These are phyloP conservation scores for Lamellibrachia columna DNA, from an alignment of 2,888 invertebrate genomes.

Conservation along the genomic window DNA sequence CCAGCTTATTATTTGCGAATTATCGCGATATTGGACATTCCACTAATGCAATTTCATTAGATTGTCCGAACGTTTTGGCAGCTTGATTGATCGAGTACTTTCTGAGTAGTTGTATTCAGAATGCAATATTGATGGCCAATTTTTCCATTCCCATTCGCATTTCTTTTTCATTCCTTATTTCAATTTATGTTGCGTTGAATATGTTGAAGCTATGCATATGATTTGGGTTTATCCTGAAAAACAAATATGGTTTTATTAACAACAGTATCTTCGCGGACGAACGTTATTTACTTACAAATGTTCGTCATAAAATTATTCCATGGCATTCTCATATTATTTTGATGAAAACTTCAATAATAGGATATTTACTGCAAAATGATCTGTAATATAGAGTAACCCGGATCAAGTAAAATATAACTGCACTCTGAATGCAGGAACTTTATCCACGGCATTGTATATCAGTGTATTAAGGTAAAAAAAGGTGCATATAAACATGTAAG, in stretches of 20 bases:
- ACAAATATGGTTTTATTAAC: background rate
- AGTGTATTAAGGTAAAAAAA: background rate
- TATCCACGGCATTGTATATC: background rate
- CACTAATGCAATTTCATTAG: constrained; percentile 4
- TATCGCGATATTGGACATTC: background rate
- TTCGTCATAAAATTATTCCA: background rate
- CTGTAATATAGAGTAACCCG: background rate
- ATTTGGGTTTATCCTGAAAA: background rate
- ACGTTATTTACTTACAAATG: background rate
- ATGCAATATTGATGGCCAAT: background rate
- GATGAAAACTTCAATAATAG: background rate
- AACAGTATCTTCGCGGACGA: background rate
- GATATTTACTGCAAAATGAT: background rate
- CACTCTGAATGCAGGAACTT: background rate
- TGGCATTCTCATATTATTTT: background rate
- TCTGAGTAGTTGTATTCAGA: background rate
- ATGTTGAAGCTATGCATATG: background rate
- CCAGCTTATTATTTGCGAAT: constrained; percentile 9
- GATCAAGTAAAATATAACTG: background rate
- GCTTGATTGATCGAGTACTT: background rate
- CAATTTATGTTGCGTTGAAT: background rate
- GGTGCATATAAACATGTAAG: too few species aligned
- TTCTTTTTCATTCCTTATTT: background rate
- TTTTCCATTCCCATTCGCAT: background rate
- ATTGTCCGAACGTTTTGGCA: constrained; percentile 16